Percentiles rank a stretch among this genome's conserved stretches.
Evolutionary conservation across 1,140 invertebrate species (phyloP).

Genomic region (Lanistes nyassanus): DNA sequence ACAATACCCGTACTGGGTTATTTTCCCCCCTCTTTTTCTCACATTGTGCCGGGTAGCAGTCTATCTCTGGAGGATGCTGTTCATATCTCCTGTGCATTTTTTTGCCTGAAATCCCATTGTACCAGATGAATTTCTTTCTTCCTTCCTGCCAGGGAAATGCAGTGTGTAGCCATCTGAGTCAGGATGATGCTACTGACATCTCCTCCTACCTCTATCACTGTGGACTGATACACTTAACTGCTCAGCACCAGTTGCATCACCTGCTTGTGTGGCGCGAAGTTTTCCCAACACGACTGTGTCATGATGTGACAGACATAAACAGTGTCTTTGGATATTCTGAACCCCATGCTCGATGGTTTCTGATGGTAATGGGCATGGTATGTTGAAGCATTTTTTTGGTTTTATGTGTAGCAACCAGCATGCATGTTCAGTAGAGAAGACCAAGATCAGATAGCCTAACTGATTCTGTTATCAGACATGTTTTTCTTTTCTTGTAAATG

Average conservation of each 20-base stretch:
- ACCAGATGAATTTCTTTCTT: background rate
- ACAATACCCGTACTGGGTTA: too few relatives aligned
- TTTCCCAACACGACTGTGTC: slow-evolving; percentile 57
- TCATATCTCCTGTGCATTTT: background rate
- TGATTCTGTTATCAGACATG: too few relatives aligned
- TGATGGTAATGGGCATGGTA: slow-evolving; percentile 63
- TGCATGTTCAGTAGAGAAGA: background rate
- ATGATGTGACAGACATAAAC: slow-evolving; percentile 36
- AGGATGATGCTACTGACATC: slow-evolving; percentile 59
- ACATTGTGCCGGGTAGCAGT: too few relatives aligned
- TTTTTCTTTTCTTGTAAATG: too few relatives aligned
- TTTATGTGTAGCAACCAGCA: background rate
- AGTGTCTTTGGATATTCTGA: slow-evolving; percentile 55
- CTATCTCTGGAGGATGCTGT: background rate
- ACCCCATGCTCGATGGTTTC: slow-evolving; percentile 54
- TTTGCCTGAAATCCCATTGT: background rate
- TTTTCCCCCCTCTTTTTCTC: too few relatives aligned
- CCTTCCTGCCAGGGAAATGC: slow-evolving; percentile 60
- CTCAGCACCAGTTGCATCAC: slow-evolving; percentile 54
- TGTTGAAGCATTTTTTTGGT: slow-evolving; percentile 30
- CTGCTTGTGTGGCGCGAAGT: slow-evolving; percentile 65
- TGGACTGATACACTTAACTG: slow-evolving; percentile 58
- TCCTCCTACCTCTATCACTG: slow-evolving; percentile 59
- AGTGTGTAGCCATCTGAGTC: slow-evolving; percentile 61
- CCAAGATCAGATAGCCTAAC: background rate